Conservation (phyloP, 2,797 vertebrate species). For the Tragelaphus oryx region DNA sequence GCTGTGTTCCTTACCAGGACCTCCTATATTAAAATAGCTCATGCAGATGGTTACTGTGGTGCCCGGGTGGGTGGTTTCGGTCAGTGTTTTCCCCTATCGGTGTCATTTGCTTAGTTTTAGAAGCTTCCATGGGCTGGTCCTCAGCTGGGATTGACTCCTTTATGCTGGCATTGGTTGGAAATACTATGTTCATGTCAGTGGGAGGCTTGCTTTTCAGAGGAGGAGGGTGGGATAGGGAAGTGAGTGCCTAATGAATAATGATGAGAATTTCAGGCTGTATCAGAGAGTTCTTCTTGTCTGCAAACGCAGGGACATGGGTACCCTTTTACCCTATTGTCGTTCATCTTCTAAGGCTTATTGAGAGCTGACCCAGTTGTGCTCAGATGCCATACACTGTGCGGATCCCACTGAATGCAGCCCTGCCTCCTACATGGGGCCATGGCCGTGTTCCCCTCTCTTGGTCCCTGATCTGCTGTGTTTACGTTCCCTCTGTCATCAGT, state of each 20-base stretch:
- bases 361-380: not conserved
- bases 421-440: not conserved
- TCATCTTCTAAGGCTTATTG: not conserved
- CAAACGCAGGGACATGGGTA: rapidly evolving
- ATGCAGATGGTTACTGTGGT: not conserved
- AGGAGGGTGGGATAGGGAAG: not conserved
- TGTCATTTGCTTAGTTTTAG: not conserved
- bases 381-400: not conserved
- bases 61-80: rapidly evolving
- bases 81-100: not conserved
- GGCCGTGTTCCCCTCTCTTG: rapidly evolving
- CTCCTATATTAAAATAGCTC: not conserved
- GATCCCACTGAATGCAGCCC: rapidly evolving
- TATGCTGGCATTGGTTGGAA: not conserved
- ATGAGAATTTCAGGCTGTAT: not conserved
- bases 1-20: not conserved
- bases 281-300: not conserved
- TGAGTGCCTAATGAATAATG: not conserved
- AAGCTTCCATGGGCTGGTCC: no score
- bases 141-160: not conserved
- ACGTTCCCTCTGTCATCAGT: not conserved
- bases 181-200: not conserved
- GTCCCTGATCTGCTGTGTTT: not conserved
- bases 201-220: not conserved
- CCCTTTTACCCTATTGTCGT: not conserved